Conservation (phyloP, 2,888 invertebrate species). For the Archips crataeganus region DNA sequence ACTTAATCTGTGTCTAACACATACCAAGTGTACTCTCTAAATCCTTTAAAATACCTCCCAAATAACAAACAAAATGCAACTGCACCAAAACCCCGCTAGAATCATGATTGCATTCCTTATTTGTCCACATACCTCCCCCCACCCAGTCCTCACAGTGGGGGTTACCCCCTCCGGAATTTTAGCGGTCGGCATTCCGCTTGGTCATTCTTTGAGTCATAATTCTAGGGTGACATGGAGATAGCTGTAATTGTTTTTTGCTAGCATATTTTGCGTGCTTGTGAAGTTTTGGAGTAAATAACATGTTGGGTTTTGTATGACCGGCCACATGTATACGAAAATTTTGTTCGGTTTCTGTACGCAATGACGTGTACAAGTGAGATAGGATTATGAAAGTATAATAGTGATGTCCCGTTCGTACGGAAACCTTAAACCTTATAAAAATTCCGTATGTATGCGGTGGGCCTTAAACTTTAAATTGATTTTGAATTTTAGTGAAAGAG, state of each 20-base stretch:
- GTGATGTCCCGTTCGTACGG: too few species aligned
- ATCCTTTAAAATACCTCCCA: background rate
- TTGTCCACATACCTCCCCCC: constrained; percentile 69
- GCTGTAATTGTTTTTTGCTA: constrained; percentile 69
- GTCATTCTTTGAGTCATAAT: constrained; percentile 81
- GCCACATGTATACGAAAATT: too few species aligned
- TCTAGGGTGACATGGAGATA: constrained; percentile 60
- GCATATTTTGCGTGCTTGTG: background rate
- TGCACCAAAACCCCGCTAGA: constrained; percentile 41
- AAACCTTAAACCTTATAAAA: too few species aligned
- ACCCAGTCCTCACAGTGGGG: constrained; percentile 45
- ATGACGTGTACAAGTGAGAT: too few species aligned
- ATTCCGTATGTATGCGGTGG: too few species aligned
- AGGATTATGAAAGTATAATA: too few species aligned
- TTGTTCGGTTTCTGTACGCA: too few species aligned
- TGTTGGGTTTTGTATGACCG: background rate
- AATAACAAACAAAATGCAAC: constrained; percentile 28
- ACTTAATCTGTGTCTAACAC: background rate
- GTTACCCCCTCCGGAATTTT: constrained; percentile 61
- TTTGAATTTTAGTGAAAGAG: too few species aligned
- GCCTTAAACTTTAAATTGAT: too few species aligned
- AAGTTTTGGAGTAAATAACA: background rate
- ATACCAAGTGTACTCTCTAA: background rate
- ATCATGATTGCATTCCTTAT: constrained; percentile 67
- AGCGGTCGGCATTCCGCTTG: constrained; percentile 77